Percentiles rank a stretch among this genome's conserved stretches.
These are phyloP conservation scores for Sebastes taczanowskii DNA, from an alignment of 2,797 vertebrate genomes.

Conservation along the genomic window DNA sequence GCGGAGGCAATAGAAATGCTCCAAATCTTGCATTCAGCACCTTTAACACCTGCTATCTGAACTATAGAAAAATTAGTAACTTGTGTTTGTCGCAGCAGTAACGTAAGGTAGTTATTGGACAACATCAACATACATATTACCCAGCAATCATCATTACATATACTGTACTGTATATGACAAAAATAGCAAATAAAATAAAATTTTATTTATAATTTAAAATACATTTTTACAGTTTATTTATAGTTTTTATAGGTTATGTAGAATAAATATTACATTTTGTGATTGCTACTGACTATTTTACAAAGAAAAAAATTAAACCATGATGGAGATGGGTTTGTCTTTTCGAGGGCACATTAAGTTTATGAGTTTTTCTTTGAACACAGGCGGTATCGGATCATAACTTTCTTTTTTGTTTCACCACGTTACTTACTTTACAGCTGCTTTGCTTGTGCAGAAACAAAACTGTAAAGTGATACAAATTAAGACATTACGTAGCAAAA, in stretches of 20 bases:
- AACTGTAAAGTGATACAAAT: neutral
- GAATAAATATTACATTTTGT: accelerated
- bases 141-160: neutral
- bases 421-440: neutral
- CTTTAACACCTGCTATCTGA: neutral
- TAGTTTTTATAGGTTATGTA: neutral
- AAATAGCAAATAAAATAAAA: neutral
- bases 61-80: neutral
- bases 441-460: neutral
- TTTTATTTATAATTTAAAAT: neutral
- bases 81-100: neutral
- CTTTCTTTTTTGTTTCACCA: neutral
- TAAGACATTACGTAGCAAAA: neutral
- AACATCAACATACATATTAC: neutral
- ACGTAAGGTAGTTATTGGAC: neutral
- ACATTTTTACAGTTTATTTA: neutral
- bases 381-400: neutral
- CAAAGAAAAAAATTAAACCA: neutral
- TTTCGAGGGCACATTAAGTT: neutral
- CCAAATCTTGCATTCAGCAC: no score
- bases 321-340: neutral
- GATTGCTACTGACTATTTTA: neutral
- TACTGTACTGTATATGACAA: neutral
- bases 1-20: no score
- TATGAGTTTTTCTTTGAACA: no score